These are phyloP conservation scores for Rhinophrynus dorsalis DNA, from an alignment of 2,797 vertebrate species.

Conservation along the genomic window DNA sequence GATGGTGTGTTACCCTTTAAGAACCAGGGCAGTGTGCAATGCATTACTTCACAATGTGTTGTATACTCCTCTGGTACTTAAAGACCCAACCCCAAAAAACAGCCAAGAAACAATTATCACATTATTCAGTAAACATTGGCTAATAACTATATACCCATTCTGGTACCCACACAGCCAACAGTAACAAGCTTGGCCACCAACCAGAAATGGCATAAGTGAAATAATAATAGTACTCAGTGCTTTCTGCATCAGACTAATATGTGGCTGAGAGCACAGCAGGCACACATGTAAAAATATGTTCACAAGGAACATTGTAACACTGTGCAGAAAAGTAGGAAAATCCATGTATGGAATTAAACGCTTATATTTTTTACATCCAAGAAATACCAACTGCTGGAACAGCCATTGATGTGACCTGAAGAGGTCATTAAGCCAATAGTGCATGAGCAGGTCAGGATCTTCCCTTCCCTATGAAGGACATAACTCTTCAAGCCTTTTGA, in stretches of 20 bases:
- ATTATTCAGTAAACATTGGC: neutral
- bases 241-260: slow-evolving; percentile 22
- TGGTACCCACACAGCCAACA: neutral
- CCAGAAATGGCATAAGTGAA: slow-evolving; percentile 11
- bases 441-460: neutral
- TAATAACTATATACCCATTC: neutral
- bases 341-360: neutral
- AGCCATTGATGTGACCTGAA: neutral
- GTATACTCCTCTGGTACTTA: too few species aligned
- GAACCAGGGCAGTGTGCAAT: too few species aligned
- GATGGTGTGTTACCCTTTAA: neutral
- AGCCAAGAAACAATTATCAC: neutral
- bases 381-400: neutral
- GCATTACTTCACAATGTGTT: too few species aligned
- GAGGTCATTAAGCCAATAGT: neutral
- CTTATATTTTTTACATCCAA: neutral
- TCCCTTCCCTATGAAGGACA: neutral
- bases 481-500: neutral
- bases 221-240: slow-evolving; percentile 16
- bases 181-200: slow-evolving; percentile 6
- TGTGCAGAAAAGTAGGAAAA: neutral
- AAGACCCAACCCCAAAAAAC: too few species aligned
- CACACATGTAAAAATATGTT: slow-evolving; percentile 11
- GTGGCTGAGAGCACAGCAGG: slow-evolving; percentile 1
- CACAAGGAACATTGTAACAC: slow-evolving; percentile 8